Evolutionary conservation across 2,797 vertebrate genomes (phyloP).

Genomic region (Mallotus villosus): DNA sequence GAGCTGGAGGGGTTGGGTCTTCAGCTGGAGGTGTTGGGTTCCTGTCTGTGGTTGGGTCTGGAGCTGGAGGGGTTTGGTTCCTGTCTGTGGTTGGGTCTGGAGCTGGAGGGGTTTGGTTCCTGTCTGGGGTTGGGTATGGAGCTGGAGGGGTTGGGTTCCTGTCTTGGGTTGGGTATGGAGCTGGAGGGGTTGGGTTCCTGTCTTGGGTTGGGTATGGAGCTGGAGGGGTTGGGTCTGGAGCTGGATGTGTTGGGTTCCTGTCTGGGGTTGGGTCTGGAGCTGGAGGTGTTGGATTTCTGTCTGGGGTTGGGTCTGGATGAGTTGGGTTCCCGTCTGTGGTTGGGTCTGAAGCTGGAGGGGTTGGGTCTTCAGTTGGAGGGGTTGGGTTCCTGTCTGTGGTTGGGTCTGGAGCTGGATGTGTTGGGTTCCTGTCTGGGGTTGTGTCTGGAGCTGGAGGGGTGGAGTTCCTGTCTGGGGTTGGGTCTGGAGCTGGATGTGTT

Average conservation of each 20-base stretch:
- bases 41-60: conserved; percentile 45
- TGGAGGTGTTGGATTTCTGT: conserved; percentile 88
- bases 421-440: conserved; percentile 49
- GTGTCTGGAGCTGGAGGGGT: too few species aligned
- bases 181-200: conserved; percentile 87
- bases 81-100: conserved; percentile 70
- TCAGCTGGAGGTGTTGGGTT: conserved; percentile 73
- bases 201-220: conserved; percentile 88
- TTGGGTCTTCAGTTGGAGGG: conserved; percentile 68
- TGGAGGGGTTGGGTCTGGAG: conserved; percentile 74
- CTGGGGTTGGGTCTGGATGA: conserved; percentile 88
- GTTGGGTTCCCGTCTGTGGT: conserved; percentile 75
- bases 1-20: conserved; percentile 54
- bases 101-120: too few species aligned
- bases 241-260: conserved; percentile 68
- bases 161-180: conserved; percentile 44
- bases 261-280: conserved; percentile 44
- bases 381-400: conserved; percentile 58
- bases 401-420: conserved; percentile 79
- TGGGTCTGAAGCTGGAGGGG: conserved; percentile 76
- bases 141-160: conserved; percentile 71
- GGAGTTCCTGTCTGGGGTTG: too few species aligned
- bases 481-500: too few species aligned
- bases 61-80: conserved; percentile 83
- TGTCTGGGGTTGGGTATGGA: conserved; percentile 59